Conservation (phyloP, 1,140 invertebrate genomes). For the Cherax quadricarinatus region DNA sequence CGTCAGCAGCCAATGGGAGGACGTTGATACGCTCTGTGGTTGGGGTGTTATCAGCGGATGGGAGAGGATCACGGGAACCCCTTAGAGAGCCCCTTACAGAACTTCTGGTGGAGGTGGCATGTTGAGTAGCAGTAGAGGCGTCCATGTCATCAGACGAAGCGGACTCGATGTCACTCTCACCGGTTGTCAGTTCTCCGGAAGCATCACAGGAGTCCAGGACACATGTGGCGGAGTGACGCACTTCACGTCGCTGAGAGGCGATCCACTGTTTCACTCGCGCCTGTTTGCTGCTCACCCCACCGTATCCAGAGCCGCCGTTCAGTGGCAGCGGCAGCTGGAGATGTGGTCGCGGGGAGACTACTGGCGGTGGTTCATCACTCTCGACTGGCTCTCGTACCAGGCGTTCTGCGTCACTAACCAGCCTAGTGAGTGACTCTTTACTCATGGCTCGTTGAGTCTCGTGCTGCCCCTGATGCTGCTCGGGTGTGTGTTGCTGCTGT, state of each 20-base stretch:
- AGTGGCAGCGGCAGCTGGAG: constrained; percentile 75
- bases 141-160: constrained; percentile 85
- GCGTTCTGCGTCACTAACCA: constrained; percentile 85
- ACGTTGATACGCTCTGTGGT: constrained; percentile 64
- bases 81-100: constrained; percentile 43
- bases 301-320: constrained; percentile 76
- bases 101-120: constrained; percentile 38
- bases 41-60: constrained; percentile 73
- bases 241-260: constrained; percentile 76
- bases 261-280: constrained; percentile 85
- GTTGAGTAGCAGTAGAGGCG: constrained; percentile 80
- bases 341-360: constrained; percentile 66
- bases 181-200: constrained; percentile 91
- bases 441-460: constrained; percentile 72
- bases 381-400: constrained; percentile 78
- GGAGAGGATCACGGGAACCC: constrained; percentile 53
- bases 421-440: constrained; percentile 80
- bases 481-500: constrained; percentile 63
- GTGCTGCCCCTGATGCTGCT: constrained; percentile 11
- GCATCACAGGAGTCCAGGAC: constrained; percentile 86
- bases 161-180: constrained; percentile 82
- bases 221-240: constrained; percentile 41
- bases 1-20: background rate
- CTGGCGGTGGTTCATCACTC: constrained; percentile 75
- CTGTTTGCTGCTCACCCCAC: constrained; percentile 80